Evolutionary conservation across 2,797 vertebrate genomes (phyloP), one percentile per base, ranked within the genome.

Genomic region (Ambastaia sidthimunki): DNA sequence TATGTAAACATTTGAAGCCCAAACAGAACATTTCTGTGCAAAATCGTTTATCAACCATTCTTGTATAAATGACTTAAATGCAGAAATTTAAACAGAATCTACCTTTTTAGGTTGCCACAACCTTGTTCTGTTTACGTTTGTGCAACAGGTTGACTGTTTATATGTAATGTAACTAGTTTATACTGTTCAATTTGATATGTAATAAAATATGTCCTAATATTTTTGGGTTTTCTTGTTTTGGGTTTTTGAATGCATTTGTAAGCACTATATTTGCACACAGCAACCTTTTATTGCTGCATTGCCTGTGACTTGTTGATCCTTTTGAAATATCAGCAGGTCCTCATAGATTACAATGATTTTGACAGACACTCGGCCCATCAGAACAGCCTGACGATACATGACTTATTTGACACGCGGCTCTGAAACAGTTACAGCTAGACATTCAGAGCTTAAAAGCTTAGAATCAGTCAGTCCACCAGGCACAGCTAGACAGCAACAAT

Each of bases 321-420:
- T 78, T 74, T 47, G 67, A 71, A 79, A 75, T 67, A 25, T 57
- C 70, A 60, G 55, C 21, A 59, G 55, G 63, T 25, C 25, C 21
- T 55, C 4, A 28, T 63, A 78, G 52, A 71, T 80, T 72, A 50
- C 9, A 10, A 57, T 73, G 37, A 76, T 52, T 71, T 65, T 73
- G 69, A 28, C 23, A 62, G 15, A 21, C 19, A 77, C 34, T 41
- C 34, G 11, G 41, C 16, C 47, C 23, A 63, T 41, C 31, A 37
- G 48, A 69, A 50, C 73, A 60, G 41, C 1, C 31, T n/a, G 60
- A 57, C 60, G 10, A 50, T 3, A 9, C 41, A 73, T 28, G 48
- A 9, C 23, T 54, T 76, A 55, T 57, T 74, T 66, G 50, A 55
- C 60, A 70, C 23, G 50, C 12, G 21, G 18, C n/a, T 68, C 23